Evolutionary conservation across 2,113 vertebrate species (phyloP).

Genomic region (Perccottus glenii): DNA sequence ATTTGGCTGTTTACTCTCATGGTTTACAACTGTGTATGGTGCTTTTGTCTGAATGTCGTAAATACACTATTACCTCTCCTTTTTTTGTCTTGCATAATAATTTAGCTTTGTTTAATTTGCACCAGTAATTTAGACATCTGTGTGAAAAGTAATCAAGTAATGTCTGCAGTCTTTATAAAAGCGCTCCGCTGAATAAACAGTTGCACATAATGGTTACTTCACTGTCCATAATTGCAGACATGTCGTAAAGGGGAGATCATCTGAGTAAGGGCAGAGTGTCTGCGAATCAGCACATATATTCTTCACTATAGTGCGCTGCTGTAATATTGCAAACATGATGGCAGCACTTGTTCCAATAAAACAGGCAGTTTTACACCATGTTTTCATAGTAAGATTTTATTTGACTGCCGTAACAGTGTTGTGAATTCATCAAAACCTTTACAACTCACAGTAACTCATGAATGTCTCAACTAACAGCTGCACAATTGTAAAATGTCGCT

Average conservation of each 20-base stretch:
- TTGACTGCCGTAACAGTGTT: slow-evolving; percentile 48
- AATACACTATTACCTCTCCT: not conserved
- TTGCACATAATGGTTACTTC: slow-evolving; percentile 34
- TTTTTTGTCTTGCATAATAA: not conserved
- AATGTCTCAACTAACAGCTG: slow-evolving; percentile 53
- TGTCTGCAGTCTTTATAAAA: slow-evolving; percentile 30
- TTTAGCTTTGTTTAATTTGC: not conserved
- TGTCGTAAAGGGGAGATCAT: slow-evolving; percentile 32
- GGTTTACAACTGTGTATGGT: too few species aligned
- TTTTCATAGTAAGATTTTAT: slow-evolving; percentile 74
- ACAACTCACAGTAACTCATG: slow-evolving; percentile 34
- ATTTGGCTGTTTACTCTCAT: too few species aligned
- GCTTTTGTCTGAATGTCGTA: too few species aligned
- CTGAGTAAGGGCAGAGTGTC: slow-evolving; percentile 13
- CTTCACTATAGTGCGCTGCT: slow-evolving; percentile 12
- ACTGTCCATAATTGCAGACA: slow-evolving; percentile 28
- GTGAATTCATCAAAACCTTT: slow-evolving; percentile 67
- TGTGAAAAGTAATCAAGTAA: slow-evolving; percentile 1
- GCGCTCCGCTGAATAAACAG: slow-evolving; percentile 29
- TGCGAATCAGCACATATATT: slow-evolving; percentile 46
- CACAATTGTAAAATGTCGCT: slow-evolving; percentile 39
- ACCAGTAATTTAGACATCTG: not conserved
- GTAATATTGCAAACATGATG: slow-evolving; percentile 48
- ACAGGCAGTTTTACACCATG: slow-evolving; percentile 64
- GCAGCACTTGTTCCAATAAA: slow-evolving; percentile 67